Conservation (phyloP, 2,113 vertebrate genomes). For the Gavia stellata region DNA sequence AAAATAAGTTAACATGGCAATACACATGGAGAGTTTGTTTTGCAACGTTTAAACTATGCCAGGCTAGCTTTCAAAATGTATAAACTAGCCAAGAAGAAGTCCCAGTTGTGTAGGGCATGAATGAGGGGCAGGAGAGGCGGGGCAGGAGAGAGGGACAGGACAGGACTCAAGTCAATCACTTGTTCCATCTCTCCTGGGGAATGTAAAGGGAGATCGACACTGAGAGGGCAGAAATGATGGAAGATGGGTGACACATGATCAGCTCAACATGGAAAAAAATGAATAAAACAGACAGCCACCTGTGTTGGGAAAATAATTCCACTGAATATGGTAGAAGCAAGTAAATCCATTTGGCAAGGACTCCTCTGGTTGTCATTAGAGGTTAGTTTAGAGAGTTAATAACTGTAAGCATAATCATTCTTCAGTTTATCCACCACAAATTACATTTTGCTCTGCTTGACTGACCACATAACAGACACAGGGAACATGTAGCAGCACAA, state of each 20-base stretch:
- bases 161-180: background rate
- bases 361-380: background rate
- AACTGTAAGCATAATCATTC: background rate
- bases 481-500: background rate
- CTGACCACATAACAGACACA: background rate
- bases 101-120: background rate
- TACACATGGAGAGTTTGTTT: background rate
- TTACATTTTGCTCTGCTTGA: background rate
- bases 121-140: background rate
- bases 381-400: background rate
- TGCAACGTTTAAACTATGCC: background rate
- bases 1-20: background rate
- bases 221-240: background rate
- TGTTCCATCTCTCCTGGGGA: background rate
- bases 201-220: background rate
- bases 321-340: background rate
- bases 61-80: background rate
- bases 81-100: background rate
- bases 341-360: background rate
- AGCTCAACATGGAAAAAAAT: background rate
- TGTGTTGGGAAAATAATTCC: background rate
- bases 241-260: background rate
- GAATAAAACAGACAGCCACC: background rate
- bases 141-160: background rate
- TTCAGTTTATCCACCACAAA: background rate